Base-by-base conservation (phyloP, 2,888 invertebrate species). In the Ennomos fuscantarius region DNA sequence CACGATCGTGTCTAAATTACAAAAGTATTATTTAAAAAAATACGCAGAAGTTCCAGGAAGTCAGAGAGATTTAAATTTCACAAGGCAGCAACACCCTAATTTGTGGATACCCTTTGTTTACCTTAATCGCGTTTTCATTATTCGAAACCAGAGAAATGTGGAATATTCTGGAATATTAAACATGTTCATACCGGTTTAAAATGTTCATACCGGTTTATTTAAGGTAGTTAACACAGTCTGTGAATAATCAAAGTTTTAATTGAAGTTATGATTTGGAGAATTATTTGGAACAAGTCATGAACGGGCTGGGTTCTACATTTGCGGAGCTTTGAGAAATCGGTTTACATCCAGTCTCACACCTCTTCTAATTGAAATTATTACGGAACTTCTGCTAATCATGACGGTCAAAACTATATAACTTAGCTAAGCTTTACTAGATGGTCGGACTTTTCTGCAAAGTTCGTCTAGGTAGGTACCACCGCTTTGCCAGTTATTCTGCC, bases 41-140 rank as follows among this genome's bases (percentile, higher is more conserved):
- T 33, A 33, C 41, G 36, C 32, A 54, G 13, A 34, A 13, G 44
- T 13, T 13, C 9, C 8, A 39, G 54, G 31, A 45, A 36, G 44
- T 36, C 35, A 24, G 35, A 13, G 50, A 57, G 51, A 47, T 51
- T 51, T 56, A 51, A 56, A 47, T 31, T 51, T 39, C 37, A 36
- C 42, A 15, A n/a, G 24, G 51, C 39, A 41, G 47, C 42, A 47
- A 47, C 50, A 42, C 51, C 13, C 24, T 32, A 39, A 39, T 11
- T 45, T 24, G 39, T 32, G 41, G 24, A 8, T 33, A 11, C 39
- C 56, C 56, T 51, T 56, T 51, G 51, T 57, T 57, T 57, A 51
- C 42, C 51, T 50, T 57, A 57, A 51, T 51, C 56, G 42, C 46
- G 56, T 50, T 56, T 56, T 42, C 50, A 33, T 51, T 42, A 51